phyloP scores from a whole-genome alignment of 2,113 vertebrate genomes.

The Gasterosteus aculeatus region DNA sequence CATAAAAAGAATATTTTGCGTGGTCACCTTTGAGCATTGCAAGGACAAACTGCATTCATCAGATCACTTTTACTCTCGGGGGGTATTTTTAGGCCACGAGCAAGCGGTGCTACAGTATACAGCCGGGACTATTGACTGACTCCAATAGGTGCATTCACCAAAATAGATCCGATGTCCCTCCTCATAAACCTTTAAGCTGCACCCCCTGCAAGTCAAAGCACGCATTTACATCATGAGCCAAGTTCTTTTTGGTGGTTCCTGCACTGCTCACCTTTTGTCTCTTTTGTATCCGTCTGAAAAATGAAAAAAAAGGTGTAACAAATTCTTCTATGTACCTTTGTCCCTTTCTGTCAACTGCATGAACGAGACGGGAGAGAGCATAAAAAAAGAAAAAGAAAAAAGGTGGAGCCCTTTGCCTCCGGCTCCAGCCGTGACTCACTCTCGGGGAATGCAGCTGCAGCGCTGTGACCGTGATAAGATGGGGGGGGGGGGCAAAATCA shows the following conservation, averaged over 20 bases:
- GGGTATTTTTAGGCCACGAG: conserved; percentile 65
- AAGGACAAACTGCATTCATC: conserved; percentile 68
- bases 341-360: conserved; percentile 29
- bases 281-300: conserved; percentile 12
- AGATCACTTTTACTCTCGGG: conserved; percentile 46
- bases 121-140: conserved; percentile 45
- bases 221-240: background rate
- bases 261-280: conserved; percentile 43
- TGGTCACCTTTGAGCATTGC: conserved; percentile 36
- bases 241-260: conserved; percentile 17
- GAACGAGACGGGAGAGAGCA: conserved; percentile 35
- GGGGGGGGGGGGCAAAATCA: conserved; percentile 48
- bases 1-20: conserved; percentile 28
- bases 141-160: conserved; percentile 20
- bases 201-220: conserved; percentile 30
- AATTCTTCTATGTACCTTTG: conserved; percentile 26
- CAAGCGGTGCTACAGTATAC: conserved; percentile 60
- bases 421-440: conserved; percentile 70
- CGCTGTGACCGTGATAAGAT: conserved; percentile 71
- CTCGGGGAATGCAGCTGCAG: conserved; percentile 71
- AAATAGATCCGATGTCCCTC: conserved; percentile 50
- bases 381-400: conserved; percentile 12
- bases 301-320: conserved; percentile 38
- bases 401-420: conserved; percentile 67
- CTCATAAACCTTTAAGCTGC: conserved; percentile 10